Percentiles rank a stretch among this genome's conserved stretches.
Conservation (phyloP, 2,888 invertebrate species). For the Meghimatium bilineatum region DNA sequence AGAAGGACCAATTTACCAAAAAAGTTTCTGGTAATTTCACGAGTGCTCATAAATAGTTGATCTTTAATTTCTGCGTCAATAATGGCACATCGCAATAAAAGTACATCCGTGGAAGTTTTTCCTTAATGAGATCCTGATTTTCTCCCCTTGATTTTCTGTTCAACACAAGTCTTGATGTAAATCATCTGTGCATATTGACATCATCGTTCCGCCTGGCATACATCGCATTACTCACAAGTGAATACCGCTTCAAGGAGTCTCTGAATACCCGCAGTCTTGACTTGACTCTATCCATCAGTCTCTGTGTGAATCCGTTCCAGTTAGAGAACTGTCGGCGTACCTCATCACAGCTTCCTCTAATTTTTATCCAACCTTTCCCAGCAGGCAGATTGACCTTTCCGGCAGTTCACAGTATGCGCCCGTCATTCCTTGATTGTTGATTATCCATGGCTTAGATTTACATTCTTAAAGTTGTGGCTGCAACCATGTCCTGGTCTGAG, state of each 20-base stretch:
- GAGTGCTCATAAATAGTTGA: too few species aligned
- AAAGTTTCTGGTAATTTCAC: too few species aligned
- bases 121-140: too few species aligned
- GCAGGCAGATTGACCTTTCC: constrained; percentile 18
- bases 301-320: background rate
- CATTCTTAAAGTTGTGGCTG: background rate
- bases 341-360: constrained; percentile 8
- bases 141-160: too few species aligned
- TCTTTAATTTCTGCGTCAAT: too few species aligned
- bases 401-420: background rate
- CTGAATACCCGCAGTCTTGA: background rate
- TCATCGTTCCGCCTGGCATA: background rate
- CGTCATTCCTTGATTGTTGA: constrained; percentile 4
- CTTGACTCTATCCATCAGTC: background rate
- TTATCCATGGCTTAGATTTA: background rate
- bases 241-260: background rate
- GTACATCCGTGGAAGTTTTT: too few species aligned
- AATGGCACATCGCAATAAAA: too few species aligned
- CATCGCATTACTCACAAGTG: background rate
- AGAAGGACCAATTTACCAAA: too few species aligned
- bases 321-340: background rate
- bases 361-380: constrained; percentile 20
- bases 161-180: background rate
- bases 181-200: background rate
- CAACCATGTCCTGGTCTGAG: background rate